phyloP scores from a whole-genome alignment of 1,140 invertebrate species.

The Zaprionus lachaisei region DNA sequence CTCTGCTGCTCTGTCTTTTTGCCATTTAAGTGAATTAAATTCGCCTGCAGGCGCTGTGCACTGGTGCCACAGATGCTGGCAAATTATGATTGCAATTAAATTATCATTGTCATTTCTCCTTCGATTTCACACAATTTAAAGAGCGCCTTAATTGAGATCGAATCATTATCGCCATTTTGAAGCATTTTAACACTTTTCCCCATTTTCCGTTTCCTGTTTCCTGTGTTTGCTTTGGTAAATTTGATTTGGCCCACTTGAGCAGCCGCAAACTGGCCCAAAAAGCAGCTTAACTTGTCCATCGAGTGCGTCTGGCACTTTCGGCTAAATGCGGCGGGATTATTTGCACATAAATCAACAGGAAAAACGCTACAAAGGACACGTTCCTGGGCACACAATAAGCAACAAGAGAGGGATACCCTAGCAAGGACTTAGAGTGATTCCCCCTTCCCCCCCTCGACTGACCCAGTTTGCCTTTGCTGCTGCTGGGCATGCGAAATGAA shows the following conservation, averaged over 20 bases:
- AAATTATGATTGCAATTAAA: conserved; percentile 63
- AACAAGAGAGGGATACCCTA: neutral
- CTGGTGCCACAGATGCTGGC: conserved; percentile 44
- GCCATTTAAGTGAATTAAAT: conserved; percentile 76
- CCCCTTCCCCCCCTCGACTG: neutral
- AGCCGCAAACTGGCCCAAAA: conserved; percentile 23
- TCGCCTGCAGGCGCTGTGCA: conserved; percentile 42
- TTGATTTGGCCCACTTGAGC: conserved; percentile 23
- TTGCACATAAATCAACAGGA: conserved; percentile 78
- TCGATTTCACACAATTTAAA: conserved; percentile 18
- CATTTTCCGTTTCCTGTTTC: conserved; percentile 25
- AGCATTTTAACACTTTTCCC: conserved; percentile 36
- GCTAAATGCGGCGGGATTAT: conserved; percentile 73
- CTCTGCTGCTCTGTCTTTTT: conserved; percentile 21
- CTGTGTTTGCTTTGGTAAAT: conserved; percentile 39
- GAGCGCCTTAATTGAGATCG: neutral
- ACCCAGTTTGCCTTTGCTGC: neutral
- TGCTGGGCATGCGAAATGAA: conserved; percentile 48
- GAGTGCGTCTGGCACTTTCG: conserved; percentile 52
- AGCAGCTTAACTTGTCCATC: conserved; percentile 31
- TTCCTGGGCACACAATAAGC: conserved; percentile 15
- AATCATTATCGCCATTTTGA: conserved; percentile 9
- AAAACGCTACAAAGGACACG: conserved; percentile 67
- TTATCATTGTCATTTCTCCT: conserved; percentile 50
- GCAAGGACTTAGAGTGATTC: neutral